Evolutionary conservation across 2,888 invertebrate species (phyloP).

Genomic region (Erebia epiphron): DNA sequence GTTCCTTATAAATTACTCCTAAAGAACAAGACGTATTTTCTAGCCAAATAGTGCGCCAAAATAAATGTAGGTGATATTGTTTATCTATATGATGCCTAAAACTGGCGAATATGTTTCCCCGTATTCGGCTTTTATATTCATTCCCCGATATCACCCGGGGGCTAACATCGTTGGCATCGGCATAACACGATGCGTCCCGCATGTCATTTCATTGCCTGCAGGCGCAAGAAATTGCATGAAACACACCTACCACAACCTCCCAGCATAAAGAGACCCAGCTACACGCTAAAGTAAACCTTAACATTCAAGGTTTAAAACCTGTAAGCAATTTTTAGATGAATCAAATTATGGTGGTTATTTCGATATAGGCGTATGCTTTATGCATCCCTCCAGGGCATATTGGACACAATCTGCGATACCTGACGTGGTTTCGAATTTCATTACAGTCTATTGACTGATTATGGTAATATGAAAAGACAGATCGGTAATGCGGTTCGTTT

Average conservation of each 20-base stretch:
- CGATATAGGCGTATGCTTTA: constrained; percentile 50
- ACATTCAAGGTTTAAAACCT: not conserved
- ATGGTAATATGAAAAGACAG: constrained; percentile 48
- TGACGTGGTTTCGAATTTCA: constrained; percentile 74
- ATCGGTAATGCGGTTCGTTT: constrained; percentile 2
- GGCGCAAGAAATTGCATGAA: constrained; percentile 78
- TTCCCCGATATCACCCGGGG: constrained; percentile 52
- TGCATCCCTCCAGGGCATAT: constrained; percentile 71
- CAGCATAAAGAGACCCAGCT: constrained; percentile 48
- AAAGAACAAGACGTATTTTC: not conserved
- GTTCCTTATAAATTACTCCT: not conserved
- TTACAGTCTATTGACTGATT: constrained; percentile 70
- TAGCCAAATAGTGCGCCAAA: constrained; percentile 5
- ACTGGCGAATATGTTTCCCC: constrained; percentile 28
- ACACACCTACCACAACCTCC: constrained; percentile 60
- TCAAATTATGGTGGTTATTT: constrained; percentile 53
- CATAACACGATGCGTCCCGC: constrained; percentile 65
- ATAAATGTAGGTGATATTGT: constrained; percentile 18
- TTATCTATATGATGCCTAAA: constrained; percentile 21
- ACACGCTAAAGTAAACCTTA: constrained; percentile 2
- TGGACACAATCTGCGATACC: constrained; percentile 77
- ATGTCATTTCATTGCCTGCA: constrained; percentile 73
- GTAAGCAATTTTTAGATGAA: constrained; percentile 38
- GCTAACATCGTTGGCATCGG: constrained; percentile 65
- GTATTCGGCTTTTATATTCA: constrained; percentile 48